Percentiles rank a stretch among this genome's conserved stretches.
phyloP scores from a whole-genome alignment of 2,797 vertebrate genomes.

The Yasuhikotakia modesta region DNA sequence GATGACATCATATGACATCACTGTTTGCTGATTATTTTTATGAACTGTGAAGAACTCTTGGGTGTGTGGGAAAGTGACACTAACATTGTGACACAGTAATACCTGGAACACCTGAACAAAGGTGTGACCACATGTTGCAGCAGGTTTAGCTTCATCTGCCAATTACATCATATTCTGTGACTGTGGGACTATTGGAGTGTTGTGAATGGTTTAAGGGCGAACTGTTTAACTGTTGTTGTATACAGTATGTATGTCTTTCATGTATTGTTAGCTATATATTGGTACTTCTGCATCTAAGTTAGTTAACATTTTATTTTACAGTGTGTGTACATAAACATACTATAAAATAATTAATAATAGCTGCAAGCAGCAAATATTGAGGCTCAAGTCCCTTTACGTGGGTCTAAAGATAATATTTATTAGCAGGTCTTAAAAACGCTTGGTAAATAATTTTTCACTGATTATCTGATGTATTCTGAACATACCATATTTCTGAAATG shows the following conservation, averaged over 20 bases:
- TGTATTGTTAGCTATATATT: background rate
- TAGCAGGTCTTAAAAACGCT: too few relatives aligned
- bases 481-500: too few relatives aligned
- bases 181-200: background rate
- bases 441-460: too few relatives aligned
- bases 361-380: too few relatives aligned
- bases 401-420: too few relatives aligned
- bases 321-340: too few relatives aligned
- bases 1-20: slow-evolving; percentile 67
- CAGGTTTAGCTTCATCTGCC: slow-evolving; percentile 50
- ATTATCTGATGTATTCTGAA: too few relatives aligned
- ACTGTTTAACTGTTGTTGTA: background rate
- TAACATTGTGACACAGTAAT: slow-evolving; percentile 27
- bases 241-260: background rate
- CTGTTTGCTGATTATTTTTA: slow-evolving; percentile 16
- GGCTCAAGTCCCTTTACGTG: too few relatives aligned
- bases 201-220: background rate
- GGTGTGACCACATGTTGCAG: slow-evolving; percentile 56
- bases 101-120: slow-evolving; percentile 4
- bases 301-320: too few relatives aligned
- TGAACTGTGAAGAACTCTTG: slow-evolving; percentile 54
- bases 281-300: too few relatives aligned
- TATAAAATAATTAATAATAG: too few relatives aligned
- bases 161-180: background rate
- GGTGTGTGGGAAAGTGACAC: slow-evolving; percentile 52